A percentile compares a stretch with the other conserved stretches of the same genome.
These are phyloP conservation scores for Halictus rubicundus DNA, from an alignment of 1,140 invertebrate species.

Conservation along the genomic window DNA sequence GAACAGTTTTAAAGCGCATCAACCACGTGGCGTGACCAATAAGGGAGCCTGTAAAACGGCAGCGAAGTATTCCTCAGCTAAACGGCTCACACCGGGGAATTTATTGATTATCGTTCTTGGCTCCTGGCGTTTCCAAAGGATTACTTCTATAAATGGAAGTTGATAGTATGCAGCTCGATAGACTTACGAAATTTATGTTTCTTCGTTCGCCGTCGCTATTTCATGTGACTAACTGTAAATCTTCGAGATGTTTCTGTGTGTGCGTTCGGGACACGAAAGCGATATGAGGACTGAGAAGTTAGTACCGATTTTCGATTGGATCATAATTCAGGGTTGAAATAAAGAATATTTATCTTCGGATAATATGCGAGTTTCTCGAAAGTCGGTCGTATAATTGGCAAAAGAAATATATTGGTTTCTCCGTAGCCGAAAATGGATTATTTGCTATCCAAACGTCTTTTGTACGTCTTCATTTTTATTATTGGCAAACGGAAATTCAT, in stretches of 20 bases:
- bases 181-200: conserved; percentile 4
- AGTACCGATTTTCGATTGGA: neutral
- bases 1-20: neutral
- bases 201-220: neutral
- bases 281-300: neutral
- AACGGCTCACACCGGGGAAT: conserved; percentile 9
- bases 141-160: conserved; percentile 1
- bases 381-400: too few relatives aligned
- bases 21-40: conserved; percentile 11
- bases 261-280: neutral
- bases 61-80: conserved; percentile 16
- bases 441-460: too few relatives aligned
- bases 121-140: conserved; percentile 5
- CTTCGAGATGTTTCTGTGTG: neutral
- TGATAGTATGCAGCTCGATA: neutral
- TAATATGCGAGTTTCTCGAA: neutral
- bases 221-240: neutral
- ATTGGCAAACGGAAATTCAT: too few relatives aligned
- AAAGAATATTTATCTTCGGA: neutral
- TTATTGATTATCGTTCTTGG: conserved; percentile 36
- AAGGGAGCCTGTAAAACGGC: neutral
- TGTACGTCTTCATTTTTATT: too few relatives aligned
- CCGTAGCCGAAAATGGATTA: too few relatives aligned
- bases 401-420: too few relatives aligned
- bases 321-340: too few relatives aligned